These are phyloP conservation scores for Ennomos fuscantarius DNA, from an alignment of 2,888 invertebrate genomes.

Conservation along the genomic window DNA sequence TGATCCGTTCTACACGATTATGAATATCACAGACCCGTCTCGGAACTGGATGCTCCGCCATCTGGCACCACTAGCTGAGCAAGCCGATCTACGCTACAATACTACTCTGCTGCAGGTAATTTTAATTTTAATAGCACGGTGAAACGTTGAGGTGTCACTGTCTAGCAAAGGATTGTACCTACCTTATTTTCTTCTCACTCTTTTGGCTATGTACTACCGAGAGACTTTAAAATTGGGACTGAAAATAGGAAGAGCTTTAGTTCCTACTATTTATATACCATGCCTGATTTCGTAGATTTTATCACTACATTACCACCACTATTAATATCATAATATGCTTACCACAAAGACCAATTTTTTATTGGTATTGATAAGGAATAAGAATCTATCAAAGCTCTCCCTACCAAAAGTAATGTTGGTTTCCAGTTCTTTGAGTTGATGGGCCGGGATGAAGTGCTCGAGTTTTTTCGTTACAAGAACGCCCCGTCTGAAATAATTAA, in stretches of 20 bases:
- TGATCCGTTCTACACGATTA: constrained; percentile 14
- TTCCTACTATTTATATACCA: too few relatives aligned
- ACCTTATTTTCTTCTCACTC: too few relatives aligned
- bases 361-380: too few relatives aligned
- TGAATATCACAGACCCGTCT: constrained; percentile 5
- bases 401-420: not conserved
- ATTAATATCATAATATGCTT: too few relatives aligned
- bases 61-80: not conserved
- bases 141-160: not conserved
- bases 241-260: too few relatives aligned
- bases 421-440: constrained; percentile 16
- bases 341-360: too few relatives aligned
- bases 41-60: constrained; percentile 20
- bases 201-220: too few relatives aligned
- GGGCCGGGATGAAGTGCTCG: not conserved
- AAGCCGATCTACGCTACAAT: not conserved
- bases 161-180: too few relatives aligned
- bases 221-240: too few relatives aligned
- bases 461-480: constrained; percentile 10
- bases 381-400: not conserved
- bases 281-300: too few relatives aligned
- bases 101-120: constrained; percentile 8
- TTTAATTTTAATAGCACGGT: not conserved
- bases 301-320: too few relatives aligned
- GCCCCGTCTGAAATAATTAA: constrained; percentile 11